Base-by-base conservation (phyloP, 2,113 vertebrate species). In the Chitala chitala region DNA sequence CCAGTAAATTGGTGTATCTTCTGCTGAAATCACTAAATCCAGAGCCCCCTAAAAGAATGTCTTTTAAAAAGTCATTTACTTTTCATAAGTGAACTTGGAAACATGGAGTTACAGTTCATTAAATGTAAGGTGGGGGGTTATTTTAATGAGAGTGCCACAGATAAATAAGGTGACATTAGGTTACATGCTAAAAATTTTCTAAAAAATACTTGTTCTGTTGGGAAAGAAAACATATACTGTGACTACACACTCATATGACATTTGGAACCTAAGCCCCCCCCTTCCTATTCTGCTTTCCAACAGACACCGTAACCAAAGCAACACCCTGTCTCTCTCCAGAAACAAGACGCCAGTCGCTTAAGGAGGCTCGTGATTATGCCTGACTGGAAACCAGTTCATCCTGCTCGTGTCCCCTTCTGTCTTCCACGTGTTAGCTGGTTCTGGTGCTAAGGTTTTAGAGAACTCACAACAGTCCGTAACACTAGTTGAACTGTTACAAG, bases 121-220 rank as follows among this genome's bases (percentile, higher is more conserved):
- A 17, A 69, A 69, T n/a, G 29, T 15, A 44, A 69, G 66, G 48
- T 50, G 29, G 68, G 68, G 22, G 10, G 12, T 29, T 46, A 68
- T 24, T 48, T 24, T 68, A 36, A 13, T 12, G 7, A 38, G 33
- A 38, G 3, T 36, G 46, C 29, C 36, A 24, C 6, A 31, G 29
- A n/a, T 6, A 20, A 51, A 9, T 46, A 26, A 40, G 40, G 38
- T 5, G 42, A 68, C 40, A 46, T 1, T n/a, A n/a, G 9, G 3
- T 44, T 68, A 68, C 42, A 26, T 46, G 64, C 64, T 46, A 68
- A 20, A 68, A 55, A 2, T 17, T 54, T n/a, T 55, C n/a, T 38
- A 48, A 68, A n/a, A 42, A 51, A 15, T 10, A 10, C 48, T 15
- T 3, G 15, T 20, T 69, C 40, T 53, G 15, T 22, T 56, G 1